These are phyloP conservation scores for Colletes collaris DNA, from an alignment of 2,888 invertebrate species.

Conservation along the genomic window DNA sequence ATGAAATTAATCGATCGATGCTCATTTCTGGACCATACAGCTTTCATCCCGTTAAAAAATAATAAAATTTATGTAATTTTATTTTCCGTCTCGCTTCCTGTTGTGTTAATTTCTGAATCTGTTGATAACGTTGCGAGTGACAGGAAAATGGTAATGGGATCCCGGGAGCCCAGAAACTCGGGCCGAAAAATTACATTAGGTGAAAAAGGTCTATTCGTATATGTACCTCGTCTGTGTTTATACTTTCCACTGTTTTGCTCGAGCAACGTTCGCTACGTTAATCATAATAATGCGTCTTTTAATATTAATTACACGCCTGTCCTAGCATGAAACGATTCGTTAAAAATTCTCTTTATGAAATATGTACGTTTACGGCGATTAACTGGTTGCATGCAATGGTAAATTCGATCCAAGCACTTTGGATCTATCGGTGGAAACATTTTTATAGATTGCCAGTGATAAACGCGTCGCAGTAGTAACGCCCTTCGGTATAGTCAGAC, in stretches of 20 bases:
- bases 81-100: too few relatives aligned
- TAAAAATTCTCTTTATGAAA: slow-evolving; percentile 13
- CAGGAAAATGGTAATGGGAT: too few relatives aligned
- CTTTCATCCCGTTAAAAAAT: too few relatives aligned
- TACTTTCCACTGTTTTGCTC: not conserved
- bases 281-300: slow-evolving; percentile 1
- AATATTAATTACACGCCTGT: slow-evolving; percentile 6
- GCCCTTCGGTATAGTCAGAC: slow-evolving; percentile 32
- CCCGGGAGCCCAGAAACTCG: too few relatives aligned
- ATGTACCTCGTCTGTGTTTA: too few relatives aligned
- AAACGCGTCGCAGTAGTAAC: slow-evolving; percentile 32
- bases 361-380: slow-evolving; percentile 16
- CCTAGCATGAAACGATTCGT: not conserved
- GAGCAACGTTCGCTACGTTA: not conserved
- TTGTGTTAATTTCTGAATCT: too few relatives aligned
- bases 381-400: slow-evolving; percentile 13
- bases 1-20: too few relatives aligned
- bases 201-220: too few relatives aligned
- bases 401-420: not conserved
- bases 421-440: slow-evolving; percentile 21
- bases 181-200: too few relatives aligned
- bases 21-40: too few relatives aligned
- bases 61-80: too few relatives aligned
- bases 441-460: slow-evolving; percentile 20
- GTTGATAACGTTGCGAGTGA: too few relatives aligned